A percentile compares a stretch with the other conserved stretches of the same genome.
These are phyloP conservation scores for Chaenodraco wilsoni DNA, from an alignment of 2,797 vertebrate genomes.

Conservation along the genomic window DNA sequence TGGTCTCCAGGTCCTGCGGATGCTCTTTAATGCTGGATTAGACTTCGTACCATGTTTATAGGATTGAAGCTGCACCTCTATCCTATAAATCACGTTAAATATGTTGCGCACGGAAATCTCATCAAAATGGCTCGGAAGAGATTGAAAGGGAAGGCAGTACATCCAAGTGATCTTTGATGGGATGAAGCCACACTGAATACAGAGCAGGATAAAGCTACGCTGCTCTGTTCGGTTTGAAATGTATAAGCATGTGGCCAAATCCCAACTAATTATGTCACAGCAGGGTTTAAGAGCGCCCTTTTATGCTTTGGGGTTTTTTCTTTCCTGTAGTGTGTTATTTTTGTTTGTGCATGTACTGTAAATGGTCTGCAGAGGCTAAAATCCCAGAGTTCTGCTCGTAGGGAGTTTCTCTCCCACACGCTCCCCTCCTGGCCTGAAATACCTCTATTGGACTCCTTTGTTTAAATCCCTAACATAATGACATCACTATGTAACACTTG, in stretches of 20 bases:
- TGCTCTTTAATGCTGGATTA: constrained; percentile 73
- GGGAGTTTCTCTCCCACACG: no score
- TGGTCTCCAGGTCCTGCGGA: constrained; percentile 52
- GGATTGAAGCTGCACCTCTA: constrained; percentile 73
- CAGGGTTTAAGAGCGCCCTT: not conserved
- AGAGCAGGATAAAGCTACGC: not conserved
- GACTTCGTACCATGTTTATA: constrained; percentile 54
- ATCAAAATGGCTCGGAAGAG: constrained; percentile 66
- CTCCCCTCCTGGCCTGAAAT: no score
- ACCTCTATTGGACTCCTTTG: no score
- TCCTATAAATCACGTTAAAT: constrained; percentile 72
- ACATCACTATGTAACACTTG: no score
- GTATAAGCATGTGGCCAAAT: not conserved
- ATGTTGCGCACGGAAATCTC: constrained; percentile 76
- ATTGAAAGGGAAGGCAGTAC: constrained; percentile 41
- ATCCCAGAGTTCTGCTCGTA: no score
- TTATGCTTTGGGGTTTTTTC: no score
- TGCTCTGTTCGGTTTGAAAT: not conserved
- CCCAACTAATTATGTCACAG: not conserved
- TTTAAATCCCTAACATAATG: no score
- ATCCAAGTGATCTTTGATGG: constrained; percentile 49
- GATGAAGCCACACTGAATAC: constrained; percentile 18
- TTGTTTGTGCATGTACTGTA: no score
- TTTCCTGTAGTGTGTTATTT: no score
- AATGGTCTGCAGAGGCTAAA: no score